Evolutionary conservation across 2,113 vertebrate species (phyloP).

Genomic region (Hippocampus comes): DNA sequence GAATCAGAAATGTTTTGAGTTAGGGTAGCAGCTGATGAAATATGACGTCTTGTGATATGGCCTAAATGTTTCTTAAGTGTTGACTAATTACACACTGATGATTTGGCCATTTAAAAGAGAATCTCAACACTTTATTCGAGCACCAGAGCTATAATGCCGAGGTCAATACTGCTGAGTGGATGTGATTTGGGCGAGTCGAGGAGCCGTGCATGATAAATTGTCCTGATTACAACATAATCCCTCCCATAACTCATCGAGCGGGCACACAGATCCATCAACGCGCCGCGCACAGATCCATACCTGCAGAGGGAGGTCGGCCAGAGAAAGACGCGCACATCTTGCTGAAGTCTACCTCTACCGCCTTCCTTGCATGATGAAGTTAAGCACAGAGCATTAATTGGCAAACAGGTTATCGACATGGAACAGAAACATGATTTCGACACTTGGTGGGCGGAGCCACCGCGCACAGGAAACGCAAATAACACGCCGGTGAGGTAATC

Average conservation of each 20-base stretch:
- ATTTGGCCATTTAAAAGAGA: neutral
- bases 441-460: slow-evolving; percentile 19
- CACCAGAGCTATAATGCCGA: neutral
- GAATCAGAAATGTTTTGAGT: neutral
- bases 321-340: slow-evolving; percentile 10
- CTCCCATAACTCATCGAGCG: slow-evolving; percentile 49
- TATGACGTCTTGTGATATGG: neutral
- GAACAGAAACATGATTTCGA: slow-evolving; percentile 31
- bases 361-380: slow-evolving; percentile 26
- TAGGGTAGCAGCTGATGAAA: neutral
- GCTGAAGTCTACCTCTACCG: neutral
- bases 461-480: slow-evolving; percentile 50
- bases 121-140: neutral
- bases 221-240: slow-evolving; percentile 62
- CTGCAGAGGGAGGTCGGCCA: slow-evolving; percentile 14
- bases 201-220: slow-evolving; percentile 55
- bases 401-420: slow-evolving; percentile 15
- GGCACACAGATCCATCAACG: slow-evolving; percentile 51
- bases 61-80: neutral
- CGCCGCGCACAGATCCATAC: slow-evolving; percentile 42
- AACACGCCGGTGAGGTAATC: slow-evolving; percentile 39
- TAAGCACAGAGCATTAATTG: slow-evolving; percentile 26
- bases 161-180: slow-evolving; percentile 62
- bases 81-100: neutral
- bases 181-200: slow-evolving; percentile 47